Evolutionary conservation across 2,797 vertebrate genomes (phyloP), one percentile per base, ranked within the genome.

Genomic region (Coregonus sp.): DNA sequence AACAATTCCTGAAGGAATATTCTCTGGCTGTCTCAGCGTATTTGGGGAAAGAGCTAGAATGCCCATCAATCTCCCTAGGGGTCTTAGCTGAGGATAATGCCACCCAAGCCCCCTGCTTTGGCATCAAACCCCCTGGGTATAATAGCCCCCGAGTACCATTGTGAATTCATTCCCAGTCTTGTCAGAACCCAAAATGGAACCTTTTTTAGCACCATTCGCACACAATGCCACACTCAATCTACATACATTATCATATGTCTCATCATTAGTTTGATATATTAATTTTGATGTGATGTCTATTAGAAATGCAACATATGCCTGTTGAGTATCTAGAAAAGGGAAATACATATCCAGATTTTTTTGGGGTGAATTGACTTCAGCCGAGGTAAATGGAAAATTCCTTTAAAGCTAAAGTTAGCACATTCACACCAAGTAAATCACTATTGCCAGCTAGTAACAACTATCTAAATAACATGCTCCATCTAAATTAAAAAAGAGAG

Each of bases 1-100:
- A 86, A 87, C 81, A 68, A 78, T 78, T 51, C 72, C 33, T 70
- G 73, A 69, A 75, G 75, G 77, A 78, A 86, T 81, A 83, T 86
- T 85, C 50, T 79, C 25, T 75, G 68, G 71, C 68, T 73, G 68
- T 73, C 66, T 80, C 76, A 20, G 78, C 31, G 2, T 81, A 20
- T 85, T 80, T 82, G 68, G 51, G 51, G 66, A 51, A 1, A 68
- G 31, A 84, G 12, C 25, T 69, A 82, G 33, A 75, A 74, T 56
- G 61, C 78, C 69, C 47, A 40, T 72, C 70, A 61, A 65, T 82
- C 71, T 76, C 83, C 73, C 70, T 75, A 47, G 73, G 67, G 74
- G 47, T 84, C 83, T 82, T 75, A 75, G 86, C 73, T 75, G 56
- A 74, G 74, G 50, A 82, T 74, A 85, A 81, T 82, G 61, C 75